Percentiles rank a stretch among this genome's conserved stretches.
Evolutionary conservation across 2,888 invertebrate species (phyloP).

Genomic region (Noctuana brunneofusca): DNA sequence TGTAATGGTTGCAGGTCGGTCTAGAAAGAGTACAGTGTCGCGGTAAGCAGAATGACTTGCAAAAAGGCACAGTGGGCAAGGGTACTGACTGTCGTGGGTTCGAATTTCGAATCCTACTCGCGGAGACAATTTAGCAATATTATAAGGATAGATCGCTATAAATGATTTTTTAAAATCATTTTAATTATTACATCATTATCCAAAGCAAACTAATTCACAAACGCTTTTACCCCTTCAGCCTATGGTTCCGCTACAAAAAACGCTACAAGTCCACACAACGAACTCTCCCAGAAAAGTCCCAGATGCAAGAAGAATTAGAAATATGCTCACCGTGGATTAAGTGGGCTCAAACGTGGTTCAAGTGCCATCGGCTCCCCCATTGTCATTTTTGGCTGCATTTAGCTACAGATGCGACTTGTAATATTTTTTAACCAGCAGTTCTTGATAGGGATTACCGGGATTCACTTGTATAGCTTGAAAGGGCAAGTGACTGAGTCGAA

Average conservation of each 20-base stretch:
- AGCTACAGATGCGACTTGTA: slow-evolving; percentile 51
- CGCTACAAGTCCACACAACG: slow-evolving; percentile 10
- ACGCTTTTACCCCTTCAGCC: background rate
- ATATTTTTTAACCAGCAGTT: slow-evolving; percentile 42
- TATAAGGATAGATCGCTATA: too few species aligned
- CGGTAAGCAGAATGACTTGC: too few species aligned
- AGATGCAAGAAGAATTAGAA: slow-evolving; percentile 68
- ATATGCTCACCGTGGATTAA: slow-evolving; percentile 63
- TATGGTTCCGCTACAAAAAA: slow-evolving; percentile 4
- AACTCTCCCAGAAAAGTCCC: slow-evolving; percentile 45
- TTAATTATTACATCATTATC: too few species aligned
- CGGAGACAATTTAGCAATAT: too few species aligned
- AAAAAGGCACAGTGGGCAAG: too few species aligned
- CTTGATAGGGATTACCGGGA: slow-evolving; percentile 50
- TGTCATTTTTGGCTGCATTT: slow-evolving; percentile 52
- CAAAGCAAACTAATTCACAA: background rate
- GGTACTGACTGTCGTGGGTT: too few species aligned
- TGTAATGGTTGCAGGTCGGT: too few species aligned
- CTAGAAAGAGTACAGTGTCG: too few species aligned
- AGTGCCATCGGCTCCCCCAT: slow-evolving; percentile 49
- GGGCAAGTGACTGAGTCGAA: slow-evolving; percentile 19
- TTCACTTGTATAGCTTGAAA: slow-evolving; percentile 35
- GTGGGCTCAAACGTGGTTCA: slow-evolving; percentile 54
- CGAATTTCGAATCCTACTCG: too few species aligned
- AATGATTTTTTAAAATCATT: too few species aligned